phyloP scores from a whole-genome alignment of 2,113 vertebrate genomes.

The Nannospalax galili region DNA sequence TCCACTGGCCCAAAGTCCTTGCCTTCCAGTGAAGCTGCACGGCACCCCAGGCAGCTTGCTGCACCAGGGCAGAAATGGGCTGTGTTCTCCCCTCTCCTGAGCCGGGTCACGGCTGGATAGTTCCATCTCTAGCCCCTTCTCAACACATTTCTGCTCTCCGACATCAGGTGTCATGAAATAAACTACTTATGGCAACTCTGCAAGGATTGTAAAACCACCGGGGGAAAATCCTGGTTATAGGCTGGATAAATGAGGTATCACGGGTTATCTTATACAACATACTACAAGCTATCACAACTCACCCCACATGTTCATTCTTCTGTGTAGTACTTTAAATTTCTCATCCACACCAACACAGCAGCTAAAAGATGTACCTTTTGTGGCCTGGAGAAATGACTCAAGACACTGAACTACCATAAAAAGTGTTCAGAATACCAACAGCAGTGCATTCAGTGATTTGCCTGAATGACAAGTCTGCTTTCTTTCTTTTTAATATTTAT shows the following conservation, averaged over 20 bases:
- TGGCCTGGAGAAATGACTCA: not conserved
- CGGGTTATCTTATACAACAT: not conserved
- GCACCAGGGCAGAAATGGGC: not conserved
- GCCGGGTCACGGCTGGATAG: not conserved
- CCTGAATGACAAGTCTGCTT: not conserved
- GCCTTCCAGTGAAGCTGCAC: not conserved
- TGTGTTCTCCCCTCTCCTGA: not conserved
- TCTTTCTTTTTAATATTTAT: no score
- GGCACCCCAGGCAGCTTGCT: not conserved
- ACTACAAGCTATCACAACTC: not conserved
- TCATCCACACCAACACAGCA: not conserved
- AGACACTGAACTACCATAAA: not conserved
- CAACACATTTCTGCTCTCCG: not conserved
- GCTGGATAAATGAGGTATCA: not conserved
- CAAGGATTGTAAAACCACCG: not conserved
- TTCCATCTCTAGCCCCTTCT: not conserved
- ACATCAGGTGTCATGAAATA: not conserved
- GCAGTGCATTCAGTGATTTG: not conserved
- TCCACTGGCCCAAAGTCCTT: not conserved
- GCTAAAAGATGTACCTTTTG: not conserved
- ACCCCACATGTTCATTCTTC: not conserved
- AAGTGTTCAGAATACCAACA: not conserved
- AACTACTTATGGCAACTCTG: not conserved
- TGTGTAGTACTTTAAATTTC: not conserved
- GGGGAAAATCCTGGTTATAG: not conserved